Evolutionary conservation across 1,140 invertebrate species (phyloP).

Genomic region (Papilio xuthus): DNA sequence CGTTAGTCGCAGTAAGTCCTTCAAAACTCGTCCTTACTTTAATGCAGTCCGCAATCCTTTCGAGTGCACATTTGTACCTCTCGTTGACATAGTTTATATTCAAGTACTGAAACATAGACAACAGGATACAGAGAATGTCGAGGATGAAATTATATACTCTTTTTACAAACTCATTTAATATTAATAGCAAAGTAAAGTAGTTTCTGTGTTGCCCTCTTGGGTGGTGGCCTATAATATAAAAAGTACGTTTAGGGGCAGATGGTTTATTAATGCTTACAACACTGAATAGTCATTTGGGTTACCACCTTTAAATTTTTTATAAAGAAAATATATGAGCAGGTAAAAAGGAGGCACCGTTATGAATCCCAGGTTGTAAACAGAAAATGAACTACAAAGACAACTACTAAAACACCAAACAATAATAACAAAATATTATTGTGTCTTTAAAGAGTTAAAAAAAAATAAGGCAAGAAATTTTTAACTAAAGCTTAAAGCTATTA

Average conservation of each 20-base stretch:
- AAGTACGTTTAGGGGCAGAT: background rate
- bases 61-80: constrained; percentile 13
- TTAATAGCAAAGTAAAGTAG: background rate
- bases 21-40: background rate
- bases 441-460: background rate
- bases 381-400: background rate
- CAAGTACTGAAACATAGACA: constrained; percentile 13
- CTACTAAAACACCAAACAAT: background rate
- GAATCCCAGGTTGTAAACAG: background rate
- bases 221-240: background rate
- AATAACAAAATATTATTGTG: no score
- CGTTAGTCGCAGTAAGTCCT: background rate
- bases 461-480: background rate
- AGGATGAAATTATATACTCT: background rate
- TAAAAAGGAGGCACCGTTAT: background rate
- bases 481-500: background rate
- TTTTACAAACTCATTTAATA: constrained; percentile 2
- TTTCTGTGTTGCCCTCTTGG: background rate
- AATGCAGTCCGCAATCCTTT: constrained; percentile 17
- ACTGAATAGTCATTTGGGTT: background rate
- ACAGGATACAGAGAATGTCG: background rate
- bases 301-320: background rate
- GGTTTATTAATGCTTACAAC: background rate
- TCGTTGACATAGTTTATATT: constrained; percentile 18
- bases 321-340: background rate